A percentile compares a stretch with the other conserved stretches of the same genome.
These are phyloP conservation scores for Albula goreensis DNA, from an alignment of 2,113 vertebrate genomes.

Conservation along the genomic window DNA sequence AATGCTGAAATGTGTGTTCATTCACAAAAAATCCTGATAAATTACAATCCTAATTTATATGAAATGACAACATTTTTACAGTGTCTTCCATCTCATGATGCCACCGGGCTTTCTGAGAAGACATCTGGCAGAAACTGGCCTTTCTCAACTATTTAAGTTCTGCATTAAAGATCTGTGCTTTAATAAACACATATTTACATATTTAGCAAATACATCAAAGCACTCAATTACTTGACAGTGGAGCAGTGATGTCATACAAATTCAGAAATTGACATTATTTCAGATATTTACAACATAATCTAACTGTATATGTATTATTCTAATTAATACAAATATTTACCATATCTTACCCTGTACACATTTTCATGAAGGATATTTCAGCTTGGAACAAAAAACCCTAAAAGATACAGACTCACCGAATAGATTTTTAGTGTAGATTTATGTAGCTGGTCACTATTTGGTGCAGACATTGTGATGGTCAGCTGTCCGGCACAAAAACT, in stretches of 20 bases:
- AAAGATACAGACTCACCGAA: conserved; percentile 55
- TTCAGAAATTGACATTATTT: neutral
- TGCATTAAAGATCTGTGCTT: neutral
- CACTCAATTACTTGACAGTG: neutral
- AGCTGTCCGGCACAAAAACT: conserved; percentile 21
- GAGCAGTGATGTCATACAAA: neutral
- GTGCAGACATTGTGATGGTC: conserved; percentile 62
- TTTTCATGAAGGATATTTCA: neutral
- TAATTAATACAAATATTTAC: too few species aligned
- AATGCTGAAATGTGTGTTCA: too few species aligned
- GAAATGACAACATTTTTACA: too few species aligned
- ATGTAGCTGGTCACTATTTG: conserved; percentile 70
- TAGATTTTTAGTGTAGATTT: conserved; percentile 70
- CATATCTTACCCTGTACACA: too few species aligned
- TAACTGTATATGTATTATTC: too few species aligned
- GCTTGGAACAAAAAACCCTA: neutral
- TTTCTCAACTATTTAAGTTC: neutral
- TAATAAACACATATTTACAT: too few species aligned
- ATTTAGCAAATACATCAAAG: neutral
- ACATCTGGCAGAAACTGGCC: neutral
- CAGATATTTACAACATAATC: too few species aligned
- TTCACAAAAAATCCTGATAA: too few species aligned
- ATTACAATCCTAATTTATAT: too few species aligned
- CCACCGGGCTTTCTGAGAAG: neutral
- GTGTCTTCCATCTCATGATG: neutral